Conservation (phyloP, 2,113 vertebrate genomes). For the Gymnorhina tibicen region DNA sequence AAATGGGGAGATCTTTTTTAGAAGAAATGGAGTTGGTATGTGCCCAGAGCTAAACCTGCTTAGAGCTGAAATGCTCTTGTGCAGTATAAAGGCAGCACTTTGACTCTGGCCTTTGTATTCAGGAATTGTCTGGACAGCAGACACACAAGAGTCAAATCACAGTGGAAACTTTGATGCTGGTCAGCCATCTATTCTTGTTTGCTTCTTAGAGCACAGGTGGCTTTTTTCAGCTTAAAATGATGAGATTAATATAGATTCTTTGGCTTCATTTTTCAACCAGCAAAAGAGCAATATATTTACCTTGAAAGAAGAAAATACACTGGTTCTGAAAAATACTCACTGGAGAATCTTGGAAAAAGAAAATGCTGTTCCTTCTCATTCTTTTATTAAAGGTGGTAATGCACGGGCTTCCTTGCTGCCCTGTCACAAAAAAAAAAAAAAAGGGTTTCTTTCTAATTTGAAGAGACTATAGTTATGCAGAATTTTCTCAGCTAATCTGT, state of each 20-base stretch:
- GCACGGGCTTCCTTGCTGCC: background rate
- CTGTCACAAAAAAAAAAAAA: background rate
- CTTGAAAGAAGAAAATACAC: background rate
- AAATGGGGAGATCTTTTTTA: background rate
- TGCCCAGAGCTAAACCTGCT: background rate
- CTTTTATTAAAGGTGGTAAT: background rate
- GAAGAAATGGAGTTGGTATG: background rate
- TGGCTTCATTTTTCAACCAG: background rate
- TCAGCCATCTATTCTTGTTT: background rate
- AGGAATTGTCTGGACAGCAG: background rate
- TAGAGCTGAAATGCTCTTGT: background rate
- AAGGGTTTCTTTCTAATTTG: background rate
- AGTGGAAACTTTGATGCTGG: background rate
- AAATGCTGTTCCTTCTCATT: background rate
- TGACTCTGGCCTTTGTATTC: background rate
- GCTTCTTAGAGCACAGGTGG: background rate
- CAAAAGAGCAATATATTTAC: background rate
- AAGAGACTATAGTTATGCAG: background rate
- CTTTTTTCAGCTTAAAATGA: background rate
- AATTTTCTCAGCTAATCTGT: background rate
- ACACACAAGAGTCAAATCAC: background rate
- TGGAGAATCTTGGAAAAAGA: background rate
- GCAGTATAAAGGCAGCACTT: background rate
- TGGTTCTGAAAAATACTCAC: background rate
- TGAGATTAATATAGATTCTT: background rate